Conservation (phyloP, 2,888 invertebrate species). For the Phyllotreta cruciferae region DNA sequence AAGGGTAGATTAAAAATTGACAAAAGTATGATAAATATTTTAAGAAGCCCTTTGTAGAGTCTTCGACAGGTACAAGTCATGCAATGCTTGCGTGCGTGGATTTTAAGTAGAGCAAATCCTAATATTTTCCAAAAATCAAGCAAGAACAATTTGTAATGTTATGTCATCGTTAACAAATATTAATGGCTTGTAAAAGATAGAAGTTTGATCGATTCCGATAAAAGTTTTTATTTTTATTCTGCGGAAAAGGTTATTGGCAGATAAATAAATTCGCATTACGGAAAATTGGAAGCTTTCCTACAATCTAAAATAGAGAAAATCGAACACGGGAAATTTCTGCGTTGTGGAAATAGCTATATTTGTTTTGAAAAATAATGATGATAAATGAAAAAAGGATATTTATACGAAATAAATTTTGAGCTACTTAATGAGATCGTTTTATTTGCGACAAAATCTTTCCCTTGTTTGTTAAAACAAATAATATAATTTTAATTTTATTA, state of each 20-base stretch:
- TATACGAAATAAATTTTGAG: too few species aligned
- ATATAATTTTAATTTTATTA: too few species aligned
- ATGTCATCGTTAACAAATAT: constrained; percentile 22
- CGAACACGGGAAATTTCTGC: neutral
- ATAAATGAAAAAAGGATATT: neutral
- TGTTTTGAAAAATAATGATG: too few species aligned
- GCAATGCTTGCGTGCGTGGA: constrained; percentile 12
- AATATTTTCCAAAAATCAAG: constrained; percentile 7
- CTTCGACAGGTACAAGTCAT: neutral
- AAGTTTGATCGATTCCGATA: constrained; percentile 19
- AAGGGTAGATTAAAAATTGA: neutral
- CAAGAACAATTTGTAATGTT: constrained; percentile 7
- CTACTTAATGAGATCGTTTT: too few species aligned
- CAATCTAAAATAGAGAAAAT: neutral
- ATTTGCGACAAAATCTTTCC: too few species aligned
- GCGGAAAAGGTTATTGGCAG: neutral
- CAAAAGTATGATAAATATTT: neutral
- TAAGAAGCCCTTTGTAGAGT: too few species aligned
- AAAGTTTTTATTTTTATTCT: neutral
- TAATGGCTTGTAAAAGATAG: constrained; percentile 10
- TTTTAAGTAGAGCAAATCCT: neutral
- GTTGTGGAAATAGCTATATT: neutral
- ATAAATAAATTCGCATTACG: neutral
- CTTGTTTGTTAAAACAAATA: too few species aligned
- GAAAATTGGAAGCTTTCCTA: too few species aligned